Base-by-base conservation (phyloP, 2,888 invertebrate genomes). In the Aphidoletes aphidimyza region DNA sequence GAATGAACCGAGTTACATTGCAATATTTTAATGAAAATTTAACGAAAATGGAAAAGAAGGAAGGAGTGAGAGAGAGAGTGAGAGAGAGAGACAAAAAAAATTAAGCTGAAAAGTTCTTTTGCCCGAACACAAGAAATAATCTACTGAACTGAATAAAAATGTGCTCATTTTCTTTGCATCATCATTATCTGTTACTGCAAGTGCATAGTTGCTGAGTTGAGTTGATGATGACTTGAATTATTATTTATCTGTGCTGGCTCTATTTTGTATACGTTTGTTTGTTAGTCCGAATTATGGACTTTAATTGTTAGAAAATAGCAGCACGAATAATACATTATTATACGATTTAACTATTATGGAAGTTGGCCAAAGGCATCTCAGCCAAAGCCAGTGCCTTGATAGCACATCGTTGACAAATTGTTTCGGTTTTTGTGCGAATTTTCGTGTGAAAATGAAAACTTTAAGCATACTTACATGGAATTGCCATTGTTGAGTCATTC, bases 401-500 rank as follows among this genome's bases (percentile, higher is more conserved):
- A 9, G 11, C 26, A 69, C 14, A 3, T 3, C 34, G 9, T 9
- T 1, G 69, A 30, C 30, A 69, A 69, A 69, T 69, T 69, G 69
- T 69, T 30, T 69, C 30, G 9, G 26, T 69, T 9, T 30, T 69
- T 83, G 45, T 84, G 69, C n/a, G 37, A n/a, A n/a, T n/a, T n/a
- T 47, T 54, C 45, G 26, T 19, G n/a, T 78, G 5, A 86, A 86
- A 85, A 30, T n/a, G 69, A 85, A 78, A 85, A 86, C 85, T 86
- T 85, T 83, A 69, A n/a, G n/a, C n/a, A n/a, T n/a, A n/a, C 96
- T 95, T 92, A 97, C 97, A 97, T 89, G 97, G 96, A 91, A 97
- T 97, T 37, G 96, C 96, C 90, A 95, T 94, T n/a, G 97, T 96
- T 11, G 96, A 97, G 89, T 97, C 97, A 88, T 94, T 94, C 0